Conservation (phyloP, 2,113 vertebrate species). For the Lichenostomus cassidix region DNA sequence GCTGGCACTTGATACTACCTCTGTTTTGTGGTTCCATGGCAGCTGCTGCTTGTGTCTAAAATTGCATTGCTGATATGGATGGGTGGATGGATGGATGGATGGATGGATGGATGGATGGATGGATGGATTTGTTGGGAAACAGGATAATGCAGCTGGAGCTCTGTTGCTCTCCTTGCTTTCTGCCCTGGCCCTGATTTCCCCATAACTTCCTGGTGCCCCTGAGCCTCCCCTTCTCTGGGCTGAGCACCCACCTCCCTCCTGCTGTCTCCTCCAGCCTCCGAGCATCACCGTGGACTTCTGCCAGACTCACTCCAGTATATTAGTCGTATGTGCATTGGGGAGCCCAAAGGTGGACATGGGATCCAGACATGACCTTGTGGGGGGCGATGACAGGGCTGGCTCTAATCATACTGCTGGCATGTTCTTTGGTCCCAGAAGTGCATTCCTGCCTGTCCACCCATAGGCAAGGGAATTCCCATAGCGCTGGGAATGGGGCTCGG, state of each 20-base stretch:
- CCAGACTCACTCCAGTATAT: fast-evolving
- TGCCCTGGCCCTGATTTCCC: neutral
- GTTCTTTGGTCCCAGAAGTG: too few relatives aligned
- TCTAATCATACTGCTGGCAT: fast-evolving
- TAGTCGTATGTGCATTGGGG: fast-evolving
- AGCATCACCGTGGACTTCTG: fast-evolving
- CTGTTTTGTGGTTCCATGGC: fast-evolving
- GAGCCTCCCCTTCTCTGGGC: neutral
- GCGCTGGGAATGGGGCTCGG: fast-evolving
- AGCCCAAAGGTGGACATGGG: fast-evolving
- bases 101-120: neutral
- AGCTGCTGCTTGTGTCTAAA: neutral
- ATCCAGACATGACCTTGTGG: fast-evolving
- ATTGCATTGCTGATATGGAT: neutral
- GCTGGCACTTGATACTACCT: neutral
- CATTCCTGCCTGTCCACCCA: fast-evolving
- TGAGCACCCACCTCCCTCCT: neutral
- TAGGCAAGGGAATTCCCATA: neutral
- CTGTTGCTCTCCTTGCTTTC: neutral
- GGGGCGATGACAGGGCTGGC: neutral
- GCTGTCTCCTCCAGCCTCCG: fast-evolving
- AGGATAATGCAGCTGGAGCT: neutral
- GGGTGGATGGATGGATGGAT: neutral
- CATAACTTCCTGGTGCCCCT: fast-evolving
- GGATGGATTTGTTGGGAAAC: neutral